phyloP scores from a whole-genome alignment of 2,113 vertebrate genomes.

The Rana temporaria region DNA sequence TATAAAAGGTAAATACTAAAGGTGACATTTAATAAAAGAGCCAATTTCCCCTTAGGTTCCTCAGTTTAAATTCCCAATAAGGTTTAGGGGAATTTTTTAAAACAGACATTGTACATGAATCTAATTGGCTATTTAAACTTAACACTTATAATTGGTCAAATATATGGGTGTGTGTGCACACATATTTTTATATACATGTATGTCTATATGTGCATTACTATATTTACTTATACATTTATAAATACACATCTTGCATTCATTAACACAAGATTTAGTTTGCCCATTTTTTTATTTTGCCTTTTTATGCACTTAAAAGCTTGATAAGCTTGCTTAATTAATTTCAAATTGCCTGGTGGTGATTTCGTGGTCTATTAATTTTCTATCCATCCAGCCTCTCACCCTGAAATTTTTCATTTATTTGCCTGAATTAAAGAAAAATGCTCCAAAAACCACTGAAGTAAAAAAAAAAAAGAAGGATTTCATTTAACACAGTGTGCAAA shows the following conservation, averaged over 20 bases:
- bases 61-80: no score
- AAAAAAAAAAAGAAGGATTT: constrained; percentile 39
- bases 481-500: constrained; percentile 45
- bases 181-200: neutral
- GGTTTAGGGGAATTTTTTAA: no score
- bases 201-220: neutral
- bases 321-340: constrained; percentile 50
- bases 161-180: neutral
- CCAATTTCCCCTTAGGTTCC: no score
- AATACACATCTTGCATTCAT: neutral
- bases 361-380: constrained; percentile 50
- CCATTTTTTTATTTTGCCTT: constrained; percentile 34
- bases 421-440: constrained; percentile 46
- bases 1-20: no score
- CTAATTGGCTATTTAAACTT: no score
- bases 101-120: no score
- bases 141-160: neutral
- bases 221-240: constrained; percentile 1
- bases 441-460: constrained; percentile 39
- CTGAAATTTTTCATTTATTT: constrained; percentile 49
- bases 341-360: constrained; percentile 48
- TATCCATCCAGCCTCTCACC: constrained; percentile 45
- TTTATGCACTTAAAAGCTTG: constrained; percentile 47
- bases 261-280: constrained; percentile 23
- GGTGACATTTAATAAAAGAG: no score